Evolutionary conservation across 2,888 invertebrate genomes (phyloP).

Genomic region (Drosophila tanythrix): DNA sequence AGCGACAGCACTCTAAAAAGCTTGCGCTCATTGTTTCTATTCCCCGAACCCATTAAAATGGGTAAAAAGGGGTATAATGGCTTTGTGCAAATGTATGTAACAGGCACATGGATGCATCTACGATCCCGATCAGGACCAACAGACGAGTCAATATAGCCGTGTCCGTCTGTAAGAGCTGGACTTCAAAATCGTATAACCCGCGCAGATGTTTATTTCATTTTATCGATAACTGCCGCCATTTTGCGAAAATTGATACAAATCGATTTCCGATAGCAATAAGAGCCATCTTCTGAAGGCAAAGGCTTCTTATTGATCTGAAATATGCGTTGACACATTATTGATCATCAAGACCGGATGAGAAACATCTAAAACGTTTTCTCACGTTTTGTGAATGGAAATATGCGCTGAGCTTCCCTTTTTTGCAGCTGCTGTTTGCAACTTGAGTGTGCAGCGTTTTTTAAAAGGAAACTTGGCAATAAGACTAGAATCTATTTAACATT

Average conservation of each 20-base stretch:
- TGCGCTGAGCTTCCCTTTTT: background rate
- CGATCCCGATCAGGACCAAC: background rate
- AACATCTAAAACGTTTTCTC: background rate
- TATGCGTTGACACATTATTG: too few species aligned
- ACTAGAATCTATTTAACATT: background rate
- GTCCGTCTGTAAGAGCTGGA: background rate
- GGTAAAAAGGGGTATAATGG: background rate
- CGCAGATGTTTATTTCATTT: too few species aligned
- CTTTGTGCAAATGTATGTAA: background rate
- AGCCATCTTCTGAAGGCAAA: too few species aligned
- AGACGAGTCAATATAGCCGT: background rate
- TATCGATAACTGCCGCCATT: too few species aligned
- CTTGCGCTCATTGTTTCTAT: constrained; percentile 22
- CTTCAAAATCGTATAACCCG: background rate
- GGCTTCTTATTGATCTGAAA: too few species aligned
- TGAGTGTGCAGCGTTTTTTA: background rate
- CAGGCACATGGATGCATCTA: background rate
- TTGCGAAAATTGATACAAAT: too few species aligned
- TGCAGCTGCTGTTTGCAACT: background rate
- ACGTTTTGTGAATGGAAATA: background rate
- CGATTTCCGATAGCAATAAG: too few species aligned
- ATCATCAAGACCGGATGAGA: background rate
- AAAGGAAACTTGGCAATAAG: background rate
- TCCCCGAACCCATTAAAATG: background rate
- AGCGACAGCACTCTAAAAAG: constrained; percentile 28